Percentiles rank a stretch among this genome's conserved stretches.
These are phyloP conservation scores for Tragelaphus buxtoni DNA, from an alignment of 2,113 vertebrate genomes.

Conservation along the genomic window DNA sequence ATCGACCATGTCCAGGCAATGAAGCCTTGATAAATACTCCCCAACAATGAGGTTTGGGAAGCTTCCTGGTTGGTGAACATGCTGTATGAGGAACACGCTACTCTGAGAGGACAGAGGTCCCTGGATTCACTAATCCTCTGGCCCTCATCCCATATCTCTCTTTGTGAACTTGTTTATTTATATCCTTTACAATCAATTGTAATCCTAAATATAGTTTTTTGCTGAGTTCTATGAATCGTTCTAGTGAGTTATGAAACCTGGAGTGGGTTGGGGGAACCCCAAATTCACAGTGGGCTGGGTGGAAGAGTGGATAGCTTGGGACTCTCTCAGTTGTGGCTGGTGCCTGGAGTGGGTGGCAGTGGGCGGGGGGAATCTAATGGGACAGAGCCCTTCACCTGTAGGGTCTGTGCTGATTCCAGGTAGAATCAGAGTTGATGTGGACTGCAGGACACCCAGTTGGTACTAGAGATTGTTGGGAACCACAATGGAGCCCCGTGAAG, in stretches of 20 bases:
- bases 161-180: neutral
- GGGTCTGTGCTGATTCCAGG: neutral
- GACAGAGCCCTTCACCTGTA: neutral
- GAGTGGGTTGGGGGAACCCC: neutral
- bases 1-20: neutral
- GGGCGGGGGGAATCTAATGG: accelerated
- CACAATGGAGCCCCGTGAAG: neutral
- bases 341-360: neutral
- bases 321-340: neutral
- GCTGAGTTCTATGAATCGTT: neutral
- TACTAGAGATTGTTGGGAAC: neutral
- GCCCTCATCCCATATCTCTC: neutral
- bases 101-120: neutral
- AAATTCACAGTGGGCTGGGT: neutral
- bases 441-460: neutral
- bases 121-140: neutral
- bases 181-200: neutral
- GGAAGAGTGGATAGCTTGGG: neutral
- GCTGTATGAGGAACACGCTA: neutral
- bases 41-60: neutral
- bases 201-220: neutral
- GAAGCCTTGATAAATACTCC: neutral
- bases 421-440: neutral
- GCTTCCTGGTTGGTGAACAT: neutral
- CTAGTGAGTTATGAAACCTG: neutral